These are phyloP conservation scores for Galleria mellonella DNA, from an alignment of 1,140 invertebrate species.

Conservation along the genomic window DNA sequence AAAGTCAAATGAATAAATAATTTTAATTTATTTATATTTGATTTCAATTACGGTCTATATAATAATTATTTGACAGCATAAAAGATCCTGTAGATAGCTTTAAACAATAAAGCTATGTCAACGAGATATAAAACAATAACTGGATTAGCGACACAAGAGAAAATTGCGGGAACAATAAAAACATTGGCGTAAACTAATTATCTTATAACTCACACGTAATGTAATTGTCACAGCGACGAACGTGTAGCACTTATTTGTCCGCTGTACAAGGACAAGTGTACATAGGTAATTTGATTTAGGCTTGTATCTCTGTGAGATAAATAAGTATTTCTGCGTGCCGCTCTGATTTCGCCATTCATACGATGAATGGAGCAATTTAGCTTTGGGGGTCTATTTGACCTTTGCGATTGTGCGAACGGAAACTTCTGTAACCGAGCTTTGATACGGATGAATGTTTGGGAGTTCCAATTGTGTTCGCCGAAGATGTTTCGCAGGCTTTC, in stretches of 20 bases:
- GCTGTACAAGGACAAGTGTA: slow-evolving; percentile 3
- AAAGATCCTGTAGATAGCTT: too few species aligned
- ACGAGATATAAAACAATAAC: too few species aligned
- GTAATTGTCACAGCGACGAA: too few species aligned
- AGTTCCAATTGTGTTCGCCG: too few species aligned
- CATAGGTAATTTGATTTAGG: slow-evolving; percentile 21
- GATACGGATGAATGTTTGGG: slow-evolving; percentile 1
- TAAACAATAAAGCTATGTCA: too few species aligned
- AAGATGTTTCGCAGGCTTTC: too few species aligned
- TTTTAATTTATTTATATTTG: too few species aligned
- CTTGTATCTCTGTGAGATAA: slow-evolving; percentile 24
- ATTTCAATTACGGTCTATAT: too few species aligned
- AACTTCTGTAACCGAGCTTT: slow-evolving; percentile 6
- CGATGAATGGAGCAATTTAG: slow-evolving; percentile 34
- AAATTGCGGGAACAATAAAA: background rate
- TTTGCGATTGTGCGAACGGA: slow-evolving; percentile 13
- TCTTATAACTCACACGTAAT: slow-evolving; percentile 1
- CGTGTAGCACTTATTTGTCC: background rate
- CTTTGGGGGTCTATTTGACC: slow-evolving; percentile 16
- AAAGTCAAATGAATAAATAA: too few species aligned
- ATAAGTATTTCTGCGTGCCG: slow-evolving; percentile 14
- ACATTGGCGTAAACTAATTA: slow-evolving; percentile 4
- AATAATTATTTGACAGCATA: too few species aligned
- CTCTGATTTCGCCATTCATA: slow-evolving; percentile 34
- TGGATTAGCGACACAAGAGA: too few species aligned